phyloP scores from a whole-genome alignment of 2,797 vertebrate genomes.

The Luscinia megarhynchos region DNA sequence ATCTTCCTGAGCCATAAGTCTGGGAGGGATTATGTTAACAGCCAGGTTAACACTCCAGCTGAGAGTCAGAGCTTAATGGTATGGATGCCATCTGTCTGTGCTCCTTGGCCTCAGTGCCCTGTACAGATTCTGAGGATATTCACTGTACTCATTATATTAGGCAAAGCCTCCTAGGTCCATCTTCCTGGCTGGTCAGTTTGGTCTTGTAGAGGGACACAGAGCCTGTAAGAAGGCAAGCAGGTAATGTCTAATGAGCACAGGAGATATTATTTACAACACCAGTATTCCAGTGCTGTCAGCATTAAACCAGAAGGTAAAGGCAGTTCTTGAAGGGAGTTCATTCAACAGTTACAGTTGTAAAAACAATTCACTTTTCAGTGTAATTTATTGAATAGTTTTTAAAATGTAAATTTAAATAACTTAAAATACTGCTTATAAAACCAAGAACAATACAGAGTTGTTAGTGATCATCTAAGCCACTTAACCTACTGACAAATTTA shows the following conservation, averaged over 20 bases:
- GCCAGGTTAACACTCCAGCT: not conserved
- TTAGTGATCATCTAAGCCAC: not conserved
- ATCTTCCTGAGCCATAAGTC: not conserved
- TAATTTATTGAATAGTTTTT: not conserved
- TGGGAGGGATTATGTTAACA: not conserved
- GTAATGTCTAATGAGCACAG: not conserved
- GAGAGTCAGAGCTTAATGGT: not conserved
- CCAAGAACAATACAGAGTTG: not conserved
- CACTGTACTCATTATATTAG: not conserved
- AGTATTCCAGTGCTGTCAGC: not conserved
- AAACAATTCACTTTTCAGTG: not conserved
- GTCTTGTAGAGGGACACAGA: not conserved
- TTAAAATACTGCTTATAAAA: not conserved
- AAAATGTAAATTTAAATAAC: not conserved
- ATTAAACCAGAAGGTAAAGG: not conserved
- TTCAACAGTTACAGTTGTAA: not conserved
- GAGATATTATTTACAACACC: not conserved
- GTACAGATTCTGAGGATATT: not conserved
- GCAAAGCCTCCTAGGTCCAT: not conserved
- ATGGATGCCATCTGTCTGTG: not conserved
- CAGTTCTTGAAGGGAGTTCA: not conserved
- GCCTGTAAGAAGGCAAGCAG: not conserved
- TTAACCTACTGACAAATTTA: constrained; percentile 16
- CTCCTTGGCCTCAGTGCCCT: not conserved
- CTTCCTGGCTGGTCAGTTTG: not conserved